phyloP scores from a whole-genome alignment of 2,888 invertebrate species.

The Apamea monoglypha region DNA sequence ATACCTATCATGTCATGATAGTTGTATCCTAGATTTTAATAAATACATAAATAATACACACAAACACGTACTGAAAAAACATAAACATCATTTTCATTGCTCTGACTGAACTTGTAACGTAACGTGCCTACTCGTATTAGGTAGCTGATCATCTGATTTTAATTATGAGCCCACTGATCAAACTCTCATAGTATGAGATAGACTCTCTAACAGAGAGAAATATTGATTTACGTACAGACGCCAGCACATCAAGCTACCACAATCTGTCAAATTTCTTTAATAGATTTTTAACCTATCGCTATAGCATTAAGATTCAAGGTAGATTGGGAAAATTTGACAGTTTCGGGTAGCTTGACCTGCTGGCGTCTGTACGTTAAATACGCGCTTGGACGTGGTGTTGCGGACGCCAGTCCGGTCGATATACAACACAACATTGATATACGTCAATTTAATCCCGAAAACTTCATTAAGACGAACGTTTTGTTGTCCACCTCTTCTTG shows the following conservation, averaged over 20 bases:
- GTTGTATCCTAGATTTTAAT: too few species aligned
- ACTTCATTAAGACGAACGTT: neutral
- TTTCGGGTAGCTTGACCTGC: too few species aligned
- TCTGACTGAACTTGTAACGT: neutral
- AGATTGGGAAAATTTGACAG: too few species aligned
- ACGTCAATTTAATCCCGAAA: neutral
- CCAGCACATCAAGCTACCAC: too few species aligned
- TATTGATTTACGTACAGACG: neutral
- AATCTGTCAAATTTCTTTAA: too few species aligned
- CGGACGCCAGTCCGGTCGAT: neutral
- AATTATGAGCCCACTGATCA: neutral
- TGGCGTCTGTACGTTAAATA: neutral
- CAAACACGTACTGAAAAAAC: slow-evolving; percentile 8
- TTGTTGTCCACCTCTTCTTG: neutral
- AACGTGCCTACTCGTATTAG: neutral
- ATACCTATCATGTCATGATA: too few species aligned
- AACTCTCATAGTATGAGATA: neutral
- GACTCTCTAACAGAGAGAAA: too few species aligned
- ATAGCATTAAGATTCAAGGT: too few species aligned
- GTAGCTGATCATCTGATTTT: slow-evolving; percentile 1
- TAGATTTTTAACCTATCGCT: too few species aligned
- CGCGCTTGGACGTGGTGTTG: neutral
- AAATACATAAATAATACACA: neutral
- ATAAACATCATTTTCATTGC: slow-evolving; percentile 6
- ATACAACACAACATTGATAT: neutral